Evolutionary conservation across 2,113 vertebrate species (phyloP).

Genomic region (Microtus pennsylvanicus): DNA sequence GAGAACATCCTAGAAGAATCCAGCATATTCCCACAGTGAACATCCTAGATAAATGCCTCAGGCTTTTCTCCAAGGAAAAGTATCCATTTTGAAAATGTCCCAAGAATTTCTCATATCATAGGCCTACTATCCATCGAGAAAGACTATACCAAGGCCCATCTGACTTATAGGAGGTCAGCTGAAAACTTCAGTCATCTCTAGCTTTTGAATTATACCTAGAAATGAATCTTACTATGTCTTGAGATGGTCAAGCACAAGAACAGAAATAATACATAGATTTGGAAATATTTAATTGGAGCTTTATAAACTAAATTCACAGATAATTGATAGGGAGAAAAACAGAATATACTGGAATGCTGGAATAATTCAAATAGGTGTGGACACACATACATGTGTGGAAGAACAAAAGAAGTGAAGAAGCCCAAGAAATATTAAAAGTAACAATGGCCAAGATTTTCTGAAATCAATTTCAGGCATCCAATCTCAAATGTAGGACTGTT

Average conservation of each 20-base stretch:
- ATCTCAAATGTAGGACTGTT: background rate
- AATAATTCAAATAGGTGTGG: background rate
- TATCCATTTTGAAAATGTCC: background rate
- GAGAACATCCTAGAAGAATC: background rate
- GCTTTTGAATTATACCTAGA: background rate
- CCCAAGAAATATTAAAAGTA: background rate
- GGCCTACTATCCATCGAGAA: background rate
- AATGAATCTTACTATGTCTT: background rate
- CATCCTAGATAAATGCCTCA: background rate
- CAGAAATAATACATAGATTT: background rate
- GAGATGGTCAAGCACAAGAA: background rate
- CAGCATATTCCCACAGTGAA: background rate
- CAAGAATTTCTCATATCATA: background rate
- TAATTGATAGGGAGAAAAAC: background rate
- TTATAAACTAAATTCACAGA: background rate
- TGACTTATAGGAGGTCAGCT: background rate
- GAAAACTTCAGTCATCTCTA: background rate
- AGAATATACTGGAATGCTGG: background rate
- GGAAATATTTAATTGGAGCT: background rate
- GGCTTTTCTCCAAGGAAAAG: background rate
- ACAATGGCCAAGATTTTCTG: background rate
- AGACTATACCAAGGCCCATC: background rate
- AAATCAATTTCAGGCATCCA: background rate
- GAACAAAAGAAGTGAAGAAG: background rate
- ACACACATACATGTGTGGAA: background rate